These are phyloP conservation scores for Cnemophilus loriae DNA, from an alignment of 2,113 vertebrate species.

Conservation along the genomic window DNA sequence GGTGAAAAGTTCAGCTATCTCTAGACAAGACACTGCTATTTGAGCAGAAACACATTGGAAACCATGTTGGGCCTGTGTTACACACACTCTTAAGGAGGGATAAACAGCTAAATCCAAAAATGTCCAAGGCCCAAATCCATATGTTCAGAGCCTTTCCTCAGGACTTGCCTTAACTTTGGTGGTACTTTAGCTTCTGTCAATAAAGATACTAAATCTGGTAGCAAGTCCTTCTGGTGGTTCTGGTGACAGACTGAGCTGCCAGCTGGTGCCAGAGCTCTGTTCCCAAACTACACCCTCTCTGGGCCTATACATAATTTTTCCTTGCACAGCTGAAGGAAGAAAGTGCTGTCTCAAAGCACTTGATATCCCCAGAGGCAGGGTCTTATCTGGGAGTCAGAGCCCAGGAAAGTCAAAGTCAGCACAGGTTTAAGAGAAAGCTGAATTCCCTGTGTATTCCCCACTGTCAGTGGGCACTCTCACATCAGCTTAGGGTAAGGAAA, in stretches of 20 bases:
- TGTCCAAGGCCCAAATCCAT: neutral
- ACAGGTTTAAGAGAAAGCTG: neutral
- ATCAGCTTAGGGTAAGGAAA: neutral
- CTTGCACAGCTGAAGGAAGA: neutral
- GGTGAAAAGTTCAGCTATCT: constrained; percentile 59
- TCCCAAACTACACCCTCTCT: neutral
- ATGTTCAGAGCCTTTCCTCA: neutral
- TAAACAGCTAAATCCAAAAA: neutral
- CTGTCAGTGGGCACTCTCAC: neutral
- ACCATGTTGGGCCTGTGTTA: neutral
- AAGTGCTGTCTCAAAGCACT: neutral
- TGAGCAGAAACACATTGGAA: neutral
- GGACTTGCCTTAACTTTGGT: neutral
- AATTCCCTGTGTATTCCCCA: neutral
- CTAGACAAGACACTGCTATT: neutral
- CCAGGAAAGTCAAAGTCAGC: neutral
- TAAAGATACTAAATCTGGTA: neutral
- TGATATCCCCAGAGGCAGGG: neutral
- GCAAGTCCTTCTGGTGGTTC: neutral
- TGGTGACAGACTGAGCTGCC: neutral
- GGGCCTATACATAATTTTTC: neutral
- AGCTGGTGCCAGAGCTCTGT: neutral
- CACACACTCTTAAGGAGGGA: neutral
- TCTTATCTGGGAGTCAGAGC: neutral
- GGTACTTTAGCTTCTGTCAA: neutral